These are phyloP conservation scores for Diabrotica balteata DNA, from an alignment of 2,888 invertebrate species.

Conservation along the genomic window DNA sequence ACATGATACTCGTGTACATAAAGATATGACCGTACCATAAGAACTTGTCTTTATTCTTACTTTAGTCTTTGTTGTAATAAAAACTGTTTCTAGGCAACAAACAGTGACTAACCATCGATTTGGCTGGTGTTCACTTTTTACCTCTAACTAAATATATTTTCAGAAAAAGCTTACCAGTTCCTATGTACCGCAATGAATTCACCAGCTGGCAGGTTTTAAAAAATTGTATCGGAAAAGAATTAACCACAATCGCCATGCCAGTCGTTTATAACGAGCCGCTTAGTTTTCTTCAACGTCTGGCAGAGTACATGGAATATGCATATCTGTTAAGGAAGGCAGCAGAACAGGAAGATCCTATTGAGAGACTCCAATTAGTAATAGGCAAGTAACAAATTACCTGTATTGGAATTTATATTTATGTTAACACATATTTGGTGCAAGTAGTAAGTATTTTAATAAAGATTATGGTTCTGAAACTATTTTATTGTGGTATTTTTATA, in stretches of 20 bases:
- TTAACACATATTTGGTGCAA: too few species aligned
- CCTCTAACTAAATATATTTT: conserved; percentile 36
- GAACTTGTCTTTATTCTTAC: too few species aligned
- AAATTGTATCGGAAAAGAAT: conserved; percentile 90
- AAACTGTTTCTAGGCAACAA: too few species aligned
- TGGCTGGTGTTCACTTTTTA: too few species aligned
- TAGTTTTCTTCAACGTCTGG: conserved; percentile 91
- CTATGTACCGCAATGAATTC: conserved; percentile 81
- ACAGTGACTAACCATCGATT: too few species aligned
- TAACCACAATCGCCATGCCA: conserved; percentile 96
- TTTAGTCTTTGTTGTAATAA: too few species aligned
- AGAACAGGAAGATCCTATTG: conserved; percentile 77
- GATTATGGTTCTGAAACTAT: too few species aligned
- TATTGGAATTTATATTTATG: too few species aligned
- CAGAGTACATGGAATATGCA: conserved; percentile 94
- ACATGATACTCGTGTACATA: too few species aligned
- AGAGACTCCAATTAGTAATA: conserved; percentile 80
- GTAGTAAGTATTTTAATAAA: too few species aligned
- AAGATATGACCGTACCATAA: too few species aligned
- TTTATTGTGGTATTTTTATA: too few species aligned
- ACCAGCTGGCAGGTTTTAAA: conserved; percentile 91
- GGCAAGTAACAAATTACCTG: conserved; percentile 56
- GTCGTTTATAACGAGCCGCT: conserved; percentile 96
- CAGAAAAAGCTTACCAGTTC: conserved; percentile 74
- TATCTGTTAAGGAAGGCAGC: conserved; percentile 78